These are phyloP conservation scores for Sarcophilus harrisii DNA, from an alignment of 2,797 vertebrate genomes.

Conservation along the genomic window DNA sequence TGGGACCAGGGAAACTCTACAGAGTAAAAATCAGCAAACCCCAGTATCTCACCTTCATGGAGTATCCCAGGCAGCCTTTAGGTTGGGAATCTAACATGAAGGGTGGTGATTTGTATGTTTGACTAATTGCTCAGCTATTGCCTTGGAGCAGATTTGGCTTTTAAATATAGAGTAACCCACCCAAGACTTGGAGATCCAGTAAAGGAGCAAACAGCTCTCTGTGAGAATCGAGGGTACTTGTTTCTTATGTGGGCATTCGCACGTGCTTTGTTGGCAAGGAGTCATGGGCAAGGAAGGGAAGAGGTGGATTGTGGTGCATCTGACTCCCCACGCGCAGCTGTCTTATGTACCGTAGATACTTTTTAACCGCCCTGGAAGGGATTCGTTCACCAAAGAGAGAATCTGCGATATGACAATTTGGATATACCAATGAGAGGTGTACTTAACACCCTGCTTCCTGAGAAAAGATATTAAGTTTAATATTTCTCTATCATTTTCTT, in stretches of 20 bases:
- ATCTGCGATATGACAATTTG: not conserved
- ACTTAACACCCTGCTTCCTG: not conserved
- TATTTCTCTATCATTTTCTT: not conserved
- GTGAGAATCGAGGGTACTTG: not conserved
- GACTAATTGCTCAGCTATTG: not conserved
- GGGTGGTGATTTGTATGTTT: not conserved
- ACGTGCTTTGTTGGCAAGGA: not conserved
- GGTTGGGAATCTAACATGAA: not conserved
- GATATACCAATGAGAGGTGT: not conserved
- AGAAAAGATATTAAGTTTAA: not conserved
- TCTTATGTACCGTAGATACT: not conserved
- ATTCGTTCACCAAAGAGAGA: not conserved
- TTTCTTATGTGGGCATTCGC: not conserved
- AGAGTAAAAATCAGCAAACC: not conserved
- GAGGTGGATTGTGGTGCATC: not conserved
- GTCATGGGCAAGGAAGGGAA: not conserved
- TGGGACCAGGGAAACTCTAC: not conserved
- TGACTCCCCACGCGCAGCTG: not conserved
- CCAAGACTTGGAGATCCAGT: not conserved
- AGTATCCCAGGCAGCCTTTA: not conserved
- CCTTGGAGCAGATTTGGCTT: not conserved
- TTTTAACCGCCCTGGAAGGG: not conserved
- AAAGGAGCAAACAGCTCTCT: not conserved
- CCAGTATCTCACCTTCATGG: not conserved
- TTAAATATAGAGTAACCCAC: not conserved